Evolutionary conservation across 2,888 invertebrate genomes (phyloP), one percentile per base, ranked within the genome.

Genomic region (Malachius bipustulatus): DNA sequence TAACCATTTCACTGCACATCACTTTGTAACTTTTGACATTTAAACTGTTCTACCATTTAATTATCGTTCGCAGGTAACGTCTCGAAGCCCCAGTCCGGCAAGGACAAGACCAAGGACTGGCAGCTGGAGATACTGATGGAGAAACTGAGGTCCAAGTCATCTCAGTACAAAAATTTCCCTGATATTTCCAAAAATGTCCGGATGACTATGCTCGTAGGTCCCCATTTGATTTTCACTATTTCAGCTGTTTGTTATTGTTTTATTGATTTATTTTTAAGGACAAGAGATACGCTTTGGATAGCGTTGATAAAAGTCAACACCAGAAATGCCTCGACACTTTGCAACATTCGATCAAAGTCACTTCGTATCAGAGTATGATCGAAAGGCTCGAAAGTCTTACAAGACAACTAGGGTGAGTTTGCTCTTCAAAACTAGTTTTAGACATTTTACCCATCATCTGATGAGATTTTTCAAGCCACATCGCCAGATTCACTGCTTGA

Each of bases 341-440:
- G 48, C 93, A 93, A 55, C 85, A 90, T 62, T 89, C 88, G 41
- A 91, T 94, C 46, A 90, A 89, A 72, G 88, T 93, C 2, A 85
- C 82, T 39, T 88, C 88, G 1, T 66, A 90, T 32, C 88, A 90
- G 57, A 88, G 89, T 29, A 80, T 94, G 66, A 82, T 93, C 19
- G 93, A 94, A 58, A 72, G 93, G 41, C 67, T 94, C 39, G 91
- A 93, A 60, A 85, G 88, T 61, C 74, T 93, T 32, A 85, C 90
- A 1, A 70, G 93, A 36, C 91, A 93, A 60, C 68, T 91, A 41
- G 89, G 89, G 71, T 83, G 64, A 41, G 46, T 38, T 2, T 11
- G n/a, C n/a, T n/a, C n/a, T n/a, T n/a, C n/a, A n/a, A n/a, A n/a
- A n/a, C n/a, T n/a, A n/a, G n/a, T n/a, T n/a, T n/a, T n/a, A n/a